A percentile compares a stretch with the other conserved stretches of the same genome.
phyloP scores from a whole-genome alignment of 2,113 vertebrate species.

The Salvelinus sp. region DNA sequence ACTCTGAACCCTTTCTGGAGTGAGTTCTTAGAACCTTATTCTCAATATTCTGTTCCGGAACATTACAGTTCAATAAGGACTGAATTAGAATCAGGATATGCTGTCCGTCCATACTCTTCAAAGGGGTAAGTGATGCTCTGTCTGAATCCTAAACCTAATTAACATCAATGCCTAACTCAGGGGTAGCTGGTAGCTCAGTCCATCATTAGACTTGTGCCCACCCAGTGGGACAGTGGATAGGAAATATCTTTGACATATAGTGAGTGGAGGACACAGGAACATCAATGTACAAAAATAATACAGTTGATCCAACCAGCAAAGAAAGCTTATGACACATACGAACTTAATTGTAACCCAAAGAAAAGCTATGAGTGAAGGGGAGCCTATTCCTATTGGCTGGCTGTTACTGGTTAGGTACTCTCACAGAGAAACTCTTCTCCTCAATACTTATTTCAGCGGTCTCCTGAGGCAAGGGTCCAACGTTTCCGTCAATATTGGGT shows the following conservation, averaged over 20 bases:
- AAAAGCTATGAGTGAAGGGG: neutral
- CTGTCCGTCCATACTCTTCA: no score
- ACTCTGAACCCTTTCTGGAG: no score
- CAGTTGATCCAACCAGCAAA: conserved; percentile 62
- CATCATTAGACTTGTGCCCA: conserved; percentile 55
- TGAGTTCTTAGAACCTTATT: no score
- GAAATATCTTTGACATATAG: conserved; percentile 43
- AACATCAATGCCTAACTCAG: conserved; percentile 61
- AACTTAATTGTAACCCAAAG: neutral
- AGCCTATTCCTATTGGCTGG: neutral
- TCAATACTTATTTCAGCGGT: conserved; percentile 36
- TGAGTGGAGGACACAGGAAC: conserved; percentile 50
- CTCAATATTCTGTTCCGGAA: no score
- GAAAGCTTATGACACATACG: conserved; percentile 31
- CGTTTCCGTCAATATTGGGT: conserved; percentile 9
- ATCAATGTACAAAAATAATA: conserved; percentile 72
- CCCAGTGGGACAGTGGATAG: conserved; percentile 51
- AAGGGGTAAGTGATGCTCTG: no score
- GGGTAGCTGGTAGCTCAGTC: conserved; percentile 65
- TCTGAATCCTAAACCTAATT: conserved; percentile 41
- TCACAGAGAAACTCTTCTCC: neutral
- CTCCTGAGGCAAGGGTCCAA: conserved; percentile 35
- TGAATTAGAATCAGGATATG: neutral
- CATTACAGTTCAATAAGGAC: conserved; percentile 5
- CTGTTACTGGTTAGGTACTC: neutral